These are phyloP conservation scores for Maniola jurtina DNA, from an alignment of 1,140 invertebrate genomes.

Conservation along the genomic window DNA sequence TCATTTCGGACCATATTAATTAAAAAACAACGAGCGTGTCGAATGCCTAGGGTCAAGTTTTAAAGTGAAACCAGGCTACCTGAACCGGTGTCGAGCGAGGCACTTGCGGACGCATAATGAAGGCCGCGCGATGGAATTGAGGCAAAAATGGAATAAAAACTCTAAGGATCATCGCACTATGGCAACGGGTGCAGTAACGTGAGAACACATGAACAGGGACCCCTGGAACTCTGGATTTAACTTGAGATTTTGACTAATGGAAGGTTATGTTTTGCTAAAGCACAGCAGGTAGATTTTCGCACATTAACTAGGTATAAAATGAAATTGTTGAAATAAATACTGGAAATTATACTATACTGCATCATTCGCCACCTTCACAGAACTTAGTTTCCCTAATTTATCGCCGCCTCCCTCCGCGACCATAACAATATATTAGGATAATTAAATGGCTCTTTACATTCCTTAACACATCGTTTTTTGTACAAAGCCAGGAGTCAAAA, in stretches of 20 bases:
- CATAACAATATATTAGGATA: slow-evolving; percentile 78
- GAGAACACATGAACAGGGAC: slow-evolving; percentile 36
- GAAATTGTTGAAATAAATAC: neutral
- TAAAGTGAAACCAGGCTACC: slow-evolving; percentile 67
- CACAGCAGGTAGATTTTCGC: neutral
- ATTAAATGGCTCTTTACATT: slow-evolving; percentile 79
- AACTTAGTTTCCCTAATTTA: slow-evolving; percentile 40
- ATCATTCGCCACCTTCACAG: slow-evolving; percentile 52
- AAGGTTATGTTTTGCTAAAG: neutral
- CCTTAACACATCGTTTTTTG: slow-evolving; percentile 77
- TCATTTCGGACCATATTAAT: slow-evolving; percentile 57
- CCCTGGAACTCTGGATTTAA: slow-evolving; percentile 5
- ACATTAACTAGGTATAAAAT: neutral
- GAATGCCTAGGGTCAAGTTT: slow-evolving; percentile 72
- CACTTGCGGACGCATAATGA: slow-evolving; percentile 70
- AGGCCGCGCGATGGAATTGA: slow-evolving; percentile 66
- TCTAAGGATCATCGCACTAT: slow-evolving; percentile 66
- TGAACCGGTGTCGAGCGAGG: slow-evolving; percentile 63
- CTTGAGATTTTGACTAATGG: slow-evolving; percentile 3
- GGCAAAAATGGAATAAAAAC: slow-evolving; percentile 69
- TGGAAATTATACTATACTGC: neutral
- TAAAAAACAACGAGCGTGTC: slow-evolving; percentile 68
- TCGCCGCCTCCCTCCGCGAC: slow-evolving; percentile 50
- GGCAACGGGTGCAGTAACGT: slow-evolving; percentile 53
- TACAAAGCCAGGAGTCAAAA: slow-evolving; percentile 71